Conservation (phyloP, 1,140 invertebrate species). For the Tenebrio molitor region DNA sequence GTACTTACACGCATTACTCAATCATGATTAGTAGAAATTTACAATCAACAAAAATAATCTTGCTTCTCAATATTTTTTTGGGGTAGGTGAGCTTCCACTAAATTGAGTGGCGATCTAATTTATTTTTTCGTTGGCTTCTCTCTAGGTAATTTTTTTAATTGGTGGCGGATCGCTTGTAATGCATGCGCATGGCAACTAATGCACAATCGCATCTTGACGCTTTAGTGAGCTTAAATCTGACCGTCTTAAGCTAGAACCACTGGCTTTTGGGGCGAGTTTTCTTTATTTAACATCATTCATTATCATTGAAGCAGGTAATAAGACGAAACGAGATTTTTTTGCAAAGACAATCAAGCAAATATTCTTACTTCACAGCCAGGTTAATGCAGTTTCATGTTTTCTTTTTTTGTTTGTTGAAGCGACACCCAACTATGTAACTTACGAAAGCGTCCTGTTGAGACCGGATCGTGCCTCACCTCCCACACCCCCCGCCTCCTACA, state of each 20-base stretch:
- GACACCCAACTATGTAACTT: constrained; percentile 54
- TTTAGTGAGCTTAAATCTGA: constrained; percentile 36
- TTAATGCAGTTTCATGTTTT: constrained; percentile 63
- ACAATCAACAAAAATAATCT: too few species aligned
- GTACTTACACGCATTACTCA: constrained; percentile 31
- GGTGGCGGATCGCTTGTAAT: constrained; percentile 27
- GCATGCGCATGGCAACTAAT: constrained; percentile 45
- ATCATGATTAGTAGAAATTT: too few species aligned
- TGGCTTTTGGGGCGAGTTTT: constrained; percentile 28
- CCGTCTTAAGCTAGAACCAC: constrained; percentile 36
- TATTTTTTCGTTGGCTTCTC: constrained; percentile 9
- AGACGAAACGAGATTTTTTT: constrained; percentile 15
- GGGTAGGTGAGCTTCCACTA: constrained; percentile 30
- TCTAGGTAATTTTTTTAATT: constrained; percentile 11
- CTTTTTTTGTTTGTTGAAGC: constrained; percentile 38
- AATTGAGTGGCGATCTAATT: constrained; percentile 11
- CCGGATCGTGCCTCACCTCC: constrained; percentile 53
- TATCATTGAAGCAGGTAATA: constrained; percentile 44
- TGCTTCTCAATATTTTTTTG: constrained; percentile 1
- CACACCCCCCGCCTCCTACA: constrained; percentile 56
- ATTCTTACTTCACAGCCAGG: constrained; percentile 64
- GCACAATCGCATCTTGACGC: constrained; percentile 35
- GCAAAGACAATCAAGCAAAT: constrained; percentile 51
- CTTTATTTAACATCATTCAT: constrained; percentile 50
- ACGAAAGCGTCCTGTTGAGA: constrained; percentile 62